phyloP scores from a whole-genome alignment of 2,888 invertebrate genomes.

The Lymantria monacha region DNA sequence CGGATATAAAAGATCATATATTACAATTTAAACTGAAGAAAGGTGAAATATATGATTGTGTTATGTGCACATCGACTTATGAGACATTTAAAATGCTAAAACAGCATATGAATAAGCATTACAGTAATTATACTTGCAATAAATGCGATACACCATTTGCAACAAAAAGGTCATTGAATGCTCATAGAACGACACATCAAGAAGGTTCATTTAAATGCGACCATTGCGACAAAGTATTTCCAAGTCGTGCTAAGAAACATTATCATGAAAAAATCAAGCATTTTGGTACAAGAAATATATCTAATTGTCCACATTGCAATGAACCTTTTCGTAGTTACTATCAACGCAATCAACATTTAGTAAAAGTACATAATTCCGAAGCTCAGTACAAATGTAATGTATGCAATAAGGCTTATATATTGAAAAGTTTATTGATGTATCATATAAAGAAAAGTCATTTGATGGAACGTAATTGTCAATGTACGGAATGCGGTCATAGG shows the following conservation, averaged over 20 bases:
- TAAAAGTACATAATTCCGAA: slow-evolving; percentile 67
- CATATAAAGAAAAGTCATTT: slow-evolving; percentile 73
- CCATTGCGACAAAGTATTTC: slow-evolving; percentile 65
- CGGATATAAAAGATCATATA: slow-evolving; percentile 64
- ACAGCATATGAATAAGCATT: slow-evolving; percentile 73
- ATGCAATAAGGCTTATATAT: slow-evolving; percentile 55
- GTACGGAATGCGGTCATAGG: slow-evolving; percentile 72
- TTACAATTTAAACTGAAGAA: slow-evolving; percentile 64
- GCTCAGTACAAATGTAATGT: slow-evolving; percentile 70
- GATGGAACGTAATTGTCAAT: slow-evolving; percentile 73
- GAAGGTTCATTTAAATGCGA: slow-evolving; percentile 67
- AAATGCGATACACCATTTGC: slow-evolving; percentile 59
- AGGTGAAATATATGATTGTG: slow-evolving; percentile 61
- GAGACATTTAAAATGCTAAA: slow-evolving; percentile 73
- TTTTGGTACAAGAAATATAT: slow-evolving; percentile 60
- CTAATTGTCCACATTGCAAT: slow-evolving; percentile 66
- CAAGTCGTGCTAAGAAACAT: slow-evolving; percentile 53
- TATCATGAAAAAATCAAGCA: slow-evolving; percentile 71
- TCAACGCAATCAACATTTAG: slow-evolving; percentile 66
- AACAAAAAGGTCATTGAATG: slow-evolving; percentile 56
- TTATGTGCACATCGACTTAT: slow-evolving; percentile 58
- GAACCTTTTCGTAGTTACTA: slow-evolving; percentile 66
- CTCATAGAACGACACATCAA: slow-evolving; percentile 56
- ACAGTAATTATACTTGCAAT: slow-evolving; percentile 56
- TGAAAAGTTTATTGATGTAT: slow-evolving; percentile 64